Percentiles rank a stretch among this genome's conserved stretches.
Evolutionary conservation across 2,888 invertebrate species (phyloP).

Genomic region (Hirtodrosophila duncani): DNA sequence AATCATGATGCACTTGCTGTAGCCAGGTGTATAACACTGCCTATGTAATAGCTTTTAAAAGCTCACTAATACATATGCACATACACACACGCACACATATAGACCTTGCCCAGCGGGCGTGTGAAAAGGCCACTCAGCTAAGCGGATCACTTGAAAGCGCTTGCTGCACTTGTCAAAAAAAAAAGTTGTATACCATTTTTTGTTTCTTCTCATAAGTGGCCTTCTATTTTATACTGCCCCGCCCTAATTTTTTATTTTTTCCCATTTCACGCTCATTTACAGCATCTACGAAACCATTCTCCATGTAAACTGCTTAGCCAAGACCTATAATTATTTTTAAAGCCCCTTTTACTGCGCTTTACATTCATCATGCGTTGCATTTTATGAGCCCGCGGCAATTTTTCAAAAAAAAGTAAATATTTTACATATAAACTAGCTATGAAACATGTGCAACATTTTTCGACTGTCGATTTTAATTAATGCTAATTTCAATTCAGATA

Average conservation of each 20-base stretch:
- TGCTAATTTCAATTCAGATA: slow-evolving; percentile 47
- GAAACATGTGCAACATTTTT: slow-evolving; percentile 42
- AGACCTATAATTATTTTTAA: slow-evolving; percentile 54
- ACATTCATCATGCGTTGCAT: background rate
- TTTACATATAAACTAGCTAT: background rate
- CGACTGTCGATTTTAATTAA: slow-evolving; percentile 54
- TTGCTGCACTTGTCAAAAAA: too few relatives aligned
- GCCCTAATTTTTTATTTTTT: slow-evolving; percentile 22
- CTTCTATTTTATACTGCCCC: too few relatives aligned
- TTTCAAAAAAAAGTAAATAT: too few relatives aligned
- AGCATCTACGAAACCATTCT: slow-evolving; percentile 4
- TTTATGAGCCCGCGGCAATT: too few relatives aligned
- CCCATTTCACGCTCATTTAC: slow-evolving; percentile 37
- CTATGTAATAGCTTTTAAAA: background rate
- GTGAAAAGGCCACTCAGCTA: too few relatives aligned
- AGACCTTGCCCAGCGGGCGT: background rate
- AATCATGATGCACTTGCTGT: too few relatives aligned
- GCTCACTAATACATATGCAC: slow-evolving; percentile 6
- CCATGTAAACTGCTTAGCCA: slow-evolving; percentile 2
- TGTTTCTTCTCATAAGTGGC: slow-evolving; percentile 33
- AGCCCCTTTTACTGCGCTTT: slow-evolving; percentile 10
- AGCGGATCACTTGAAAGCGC: too few relatives aligned
- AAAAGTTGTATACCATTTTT: slow-evolving; percentile 30
- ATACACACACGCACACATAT: background rate
- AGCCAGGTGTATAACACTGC: too few relatives aligned